A percentile compares a stretch with the other conserved stretches of the same genome.
These are phyloP conservation scores for Cranoglanis bouderius DNA, from an alignment of 2,113 vertebrate species.

Conservation along the genomic window DNA sequence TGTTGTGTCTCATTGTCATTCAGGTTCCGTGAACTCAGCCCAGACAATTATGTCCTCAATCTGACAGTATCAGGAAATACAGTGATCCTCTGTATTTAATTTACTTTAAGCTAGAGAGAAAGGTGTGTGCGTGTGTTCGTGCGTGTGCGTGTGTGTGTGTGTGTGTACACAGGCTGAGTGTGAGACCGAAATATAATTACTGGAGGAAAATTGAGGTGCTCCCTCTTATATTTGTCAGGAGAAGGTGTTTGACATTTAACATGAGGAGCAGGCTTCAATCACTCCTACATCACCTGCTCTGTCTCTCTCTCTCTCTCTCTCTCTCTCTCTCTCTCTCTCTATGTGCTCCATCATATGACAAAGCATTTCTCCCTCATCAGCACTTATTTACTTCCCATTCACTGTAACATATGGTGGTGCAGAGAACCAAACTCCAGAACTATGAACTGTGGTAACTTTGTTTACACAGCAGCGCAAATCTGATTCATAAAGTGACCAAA, in stretches of 20 bases:
- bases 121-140: slow-evolving; percentile 24
- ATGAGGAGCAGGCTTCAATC: slow-evolving; percentile 47
- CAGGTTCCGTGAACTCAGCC: slow-evolving; percentile 40
- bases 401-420: background rate
- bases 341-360: background rate
- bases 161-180: slow-evolving; percentile 28
- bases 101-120: slow-evolving; percentile 22
- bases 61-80: slow-evolving; percentile 51
- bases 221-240: slow-evolving; percentile 61
- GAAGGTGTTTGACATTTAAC: slow-evolving; percentile 69
- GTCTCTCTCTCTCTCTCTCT: background rate
- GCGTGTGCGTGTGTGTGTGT: slow-evolving; percentile 31
- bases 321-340: background rate
- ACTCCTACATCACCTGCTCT: slow-evolving; percentile 6
- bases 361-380: background rate
- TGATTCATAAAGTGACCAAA: background rate
- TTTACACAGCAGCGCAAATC: background rate
- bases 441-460: background rate
- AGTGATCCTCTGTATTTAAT: slow-evolving; percentile 48
- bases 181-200: slow-evolving; percentile 37
- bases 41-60: slow-evolving; percentile 52
- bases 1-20: slow-evolving; percentile 52
- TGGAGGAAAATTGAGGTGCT: slow-evolving; percentile 53
- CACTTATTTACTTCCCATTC: background rate
- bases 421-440: background rate